These are phyloP conservation scores for Drosophila ironensis DNA, from an alignment of 1,140 invertebrate genomes.

Conservation along the genomic window DNA sequence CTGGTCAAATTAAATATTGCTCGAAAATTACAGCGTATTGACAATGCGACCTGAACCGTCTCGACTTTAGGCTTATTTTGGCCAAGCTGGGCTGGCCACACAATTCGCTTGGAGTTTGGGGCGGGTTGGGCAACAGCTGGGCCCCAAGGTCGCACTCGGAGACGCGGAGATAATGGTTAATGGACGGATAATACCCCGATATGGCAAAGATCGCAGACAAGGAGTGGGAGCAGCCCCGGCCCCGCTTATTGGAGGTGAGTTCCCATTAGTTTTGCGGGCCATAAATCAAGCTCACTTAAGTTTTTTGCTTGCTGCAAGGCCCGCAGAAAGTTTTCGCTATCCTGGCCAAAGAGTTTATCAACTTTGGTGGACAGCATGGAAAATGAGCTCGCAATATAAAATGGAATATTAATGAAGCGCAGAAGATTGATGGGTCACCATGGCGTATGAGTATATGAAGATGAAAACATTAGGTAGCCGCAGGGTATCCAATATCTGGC, in stretches of 20 bases:
- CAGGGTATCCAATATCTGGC: not conserved
- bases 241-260: not conserved
- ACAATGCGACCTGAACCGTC: too few species aligned
- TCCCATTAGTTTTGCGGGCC: slow-evolving; percentile 8
- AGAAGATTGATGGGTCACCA: too few species aligned
- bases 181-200: slow-evolving; percentile 6
- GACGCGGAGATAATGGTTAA: slow-evolving; percentile 18
- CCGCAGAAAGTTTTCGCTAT: not conserved
- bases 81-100: slow-evolving; percentile 5
- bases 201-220: not conserved
- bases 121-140: slow-evolving; percentile 17
- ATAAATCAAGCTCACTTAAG: slow-evolving; percentile 19
- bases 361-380: not conserved
- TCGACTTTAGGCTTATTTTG: not conserved
- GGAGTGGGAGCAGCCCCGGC: too few species aligned
- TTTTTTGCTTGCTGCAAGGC: too few species aligned
- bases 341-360: not conserved
- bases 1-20: too few species aligned
- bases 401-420: too few species aligned
- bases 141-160: slow-evolving; percentile 18
- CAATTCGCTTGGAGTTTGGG: slow-evolving; percentile 14
- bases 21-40: too few species aligned
- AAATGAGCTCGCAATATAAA: not conserved
- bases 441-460: not conserved
- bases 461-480: not conserved